Evolutionary conservation across 2,888 invertebrate genomes (phyloP), one percentile per base, ranked within the genome.

Genomic region (Drosophila siamana): DNA sequence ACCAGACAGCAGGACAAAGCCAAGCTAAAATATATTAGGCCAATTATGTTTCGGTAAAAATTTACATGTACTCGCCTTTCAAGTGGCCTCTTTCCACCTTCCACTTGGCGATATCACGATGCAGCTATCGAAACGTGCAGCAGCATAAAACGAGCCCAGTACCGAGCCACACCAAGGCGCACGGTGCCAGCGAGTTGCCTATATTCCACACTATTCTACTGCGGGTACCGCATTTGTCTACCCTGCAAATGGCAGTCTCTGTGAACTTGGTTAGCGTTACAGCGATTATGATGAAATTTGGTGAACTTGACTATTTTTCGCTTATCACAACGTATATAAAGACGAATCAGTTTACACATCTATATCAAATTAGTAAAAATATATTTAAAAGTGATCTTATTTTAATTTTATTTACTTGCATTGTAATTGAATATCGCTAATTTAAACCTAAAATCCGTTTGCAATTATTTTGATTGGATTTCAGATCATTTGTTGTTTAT

Each of bases 1-100:
- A 44, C 44, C 72, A 67, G 60, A 67, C 82, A 56, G 65, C 69
- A 56, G 57, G 61, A 75, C 63, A 66, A 60, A 59, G 65, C 62
- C 74, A 69, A 69, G 69, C 81, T 70, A 54, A 82, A 79, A 77
- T 74, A 79, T 89, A 85, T 85, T 89, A 72, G 89, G 86, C 86
- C 89, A 85, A 89, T 85, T 85, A 89, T 89, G 82, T 79, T 87
- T 56, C 11, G 66, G 28, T 36, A 16, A 46, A 87, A 84, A 88
- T 89, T 69, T 81, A 87, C 89, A 89, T 79, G 64, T 62, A 69
- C 66, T 62, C 64, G 76, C 69, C 69, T 82, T 67, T 85, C 83
- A 75, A 88, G 86, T 87, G 83, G 76, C 62, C 74, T 62, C 61
- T 43, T 40, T 50, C 57, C 43, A 26, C 11, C 28, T 55, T 6